Evolutionary conservation across 1,140 invertebrate genomes (phyloP).

Genomic region (Globodera ellingtonae): DNA sequence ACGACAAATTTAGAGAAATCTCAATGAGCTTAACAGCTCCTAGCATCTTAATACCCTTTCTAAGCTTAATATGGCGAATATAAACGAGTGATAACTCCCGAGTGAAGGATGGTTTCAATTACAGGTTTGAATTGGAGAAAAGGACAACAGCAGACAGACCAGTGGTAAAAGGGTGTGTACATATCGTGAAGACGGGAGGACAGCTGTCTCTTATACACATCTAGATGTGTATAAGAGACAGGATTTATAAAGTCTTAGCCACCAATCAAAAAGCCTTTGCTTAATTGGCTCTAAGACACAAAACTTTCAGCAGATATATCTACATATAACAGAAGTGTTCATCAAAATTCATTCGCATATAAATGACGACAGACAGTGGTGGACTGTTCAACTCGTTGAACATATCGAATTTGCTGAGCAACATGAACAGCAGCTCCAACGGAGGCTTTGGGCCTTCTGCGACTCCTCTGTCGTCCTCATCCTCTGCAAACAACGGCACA

Average conservation of each 20-base stretch:
- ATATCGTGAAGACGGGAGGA: too few relatives aligned
- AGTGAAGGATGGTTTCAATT: too few relatives aligned
- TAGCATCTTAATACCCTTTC: background rate
- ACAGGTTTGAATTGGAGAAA: too few relatives aligned
- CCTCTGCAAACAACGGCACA: background rate
- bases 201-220: too few relatives aligned
- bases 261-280: background rate
- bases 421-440: background rate
- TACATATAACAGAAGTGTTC: background rate
- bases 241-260: background rate
- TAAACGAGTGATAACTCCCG: too few relatives aligned
- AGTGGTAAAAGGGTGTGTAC: too few relatives aligned
- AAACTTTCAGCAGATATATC: background rate
- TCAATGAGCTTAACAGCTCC: background rate
- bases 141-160: too few relatives aligned
- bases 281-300: background rate
- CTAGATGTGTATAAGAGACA: too few relatives aligned
- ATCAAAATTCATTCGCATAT: background rate
- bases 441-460: conserved; percentile 1
- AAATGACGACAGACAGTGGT: background rate
- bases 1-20: background rate
- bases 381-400: background rate
- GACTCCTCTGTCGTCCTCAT: background rate
- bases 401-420: conserved; percentile 1
- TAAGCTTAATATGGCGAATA: too few relatives aligned